phyloP scores from a whole-genome alignment of 2,888 invertebrate species.

The Catotricha subobsoleta region DNA sequence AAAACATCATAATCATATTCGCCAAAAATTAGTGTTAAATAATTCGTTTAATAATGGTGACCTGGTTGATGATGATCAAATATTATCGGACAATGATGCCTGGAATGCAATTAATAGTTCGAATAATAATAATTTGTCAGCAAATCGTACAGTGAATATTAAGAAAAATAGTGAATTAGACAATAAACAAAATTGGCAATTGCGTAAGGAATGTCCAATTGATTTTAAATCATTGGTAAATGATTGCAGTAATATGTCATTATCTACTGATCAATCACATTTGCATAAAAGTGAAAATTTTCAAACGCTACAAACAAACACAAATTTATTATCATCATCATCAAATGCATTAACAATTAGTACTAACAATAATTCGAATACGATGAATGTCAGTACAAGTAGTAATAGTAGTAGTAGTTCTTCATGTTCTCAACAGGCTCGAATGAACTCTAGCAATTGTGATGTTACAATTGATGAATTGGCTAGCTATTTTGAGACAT shows the following conservation, averaged over 20 bases:
- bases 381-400: slow-evolving; percentile 18
- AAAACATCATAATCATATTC: slow-evolving; percentile 10
- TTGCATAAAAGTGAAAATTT: slow-evolving; percentile 16
- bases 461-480: slow-evolving; percentile 88
- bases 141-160: too few relatives aligned
- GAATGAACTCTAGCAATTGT: slow-evolving; percentile 47
- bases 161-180: too few relatives aligned
- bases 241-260: slow-evolving; percentile 1
- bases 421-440: slow-evolving; percentile 65
- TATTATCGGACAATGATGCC: slow-evolving; percentile 1
- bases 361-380: slow-evolving; percentile 27
- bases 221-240: slow-evolving; percentile 7
- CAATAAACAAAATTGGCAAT: slow-evolving; percentile 4
- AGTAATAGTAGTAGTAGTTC: slow-evolving; percentile 15
- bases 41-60: slow-evolving; percentile 8
- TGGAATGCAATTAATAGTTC: background rate
- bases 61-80: slow-evolving; percentile 9
- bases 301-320: slow-evolving; percentile 26
- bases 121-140: too few relatives aligned
- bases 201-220: background rate
- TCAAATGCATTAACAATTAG: slow-evolving; percentile 15
- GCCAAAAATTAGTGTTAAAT: too few relatives aligned
- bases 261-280: background rate
- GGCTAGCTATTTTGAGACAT: slow-evolving; percentile 87
- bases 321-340: slow-evolving; percentile 7